Percentiles rank a stretch among this genome's conserved stretches.
phyloP scores from a whole-genome alignment of 2,113 vertebrate genomes.

The Prionailurus viverrinus region DNA sequence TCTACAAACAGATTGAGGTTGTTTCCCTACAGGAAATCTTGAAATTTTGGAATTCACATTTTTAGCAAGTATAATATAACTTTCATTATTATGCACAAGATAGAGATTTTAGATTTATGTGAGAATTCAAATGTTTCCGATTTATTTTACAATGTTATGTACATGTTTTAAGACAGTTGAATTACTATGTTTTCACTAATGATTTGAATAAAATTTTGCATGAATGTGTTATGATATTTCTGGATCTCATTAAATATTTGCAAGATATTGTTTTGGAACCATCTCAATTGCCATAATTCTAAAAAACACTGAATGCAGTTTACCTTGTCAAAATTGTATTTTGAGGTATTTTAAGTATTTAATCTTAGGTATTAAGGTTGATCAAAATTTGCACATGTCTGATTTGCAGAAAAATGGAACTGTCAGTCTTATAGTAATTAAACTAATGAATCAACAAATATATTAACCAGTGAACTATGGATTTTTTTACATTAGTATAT shows the following conservation, averaged over 20 bases:
- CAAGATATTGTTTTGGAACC: background rate
- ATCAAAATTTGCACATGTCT: background rate
- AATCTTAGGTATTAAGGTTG: background rate
- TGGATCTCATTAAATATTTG: slow-evolving; percentile 17
- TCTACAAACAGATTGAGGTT: background rate
- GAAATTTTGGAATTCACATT: background rate
- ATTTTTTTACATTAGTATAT: background rate
- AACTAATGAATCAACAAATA: background rate
- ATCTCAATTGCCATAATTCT: background rate
- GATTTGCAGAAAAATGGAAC: background rate
- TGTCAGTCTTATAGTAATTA: background rate
- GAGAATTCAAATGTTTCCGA: slow-evolving; percentile 18
- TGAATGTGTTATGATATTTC: slow-evolving; percentile 17
- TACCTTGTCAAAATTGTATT: background rate
- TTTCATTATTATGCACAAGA: background rate
- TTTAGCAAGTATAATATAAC: background rate
- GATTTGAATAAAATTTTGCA: background rate
- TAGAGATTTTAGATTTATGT: slow-evolving; percentile 9
- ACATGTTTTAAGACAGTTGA: background rate
- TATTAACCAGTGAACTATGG: background rate
- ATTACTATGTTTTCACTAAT: slow-evolving; percentile 32
- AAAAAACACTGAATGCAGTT: background rate
- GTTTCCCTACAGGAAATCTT: background rate
- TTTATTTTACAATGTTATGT: background rate
- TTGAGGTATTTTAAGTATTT: background rate